Evolutionary conservation across 1,140 invertebrate genomes (phyloP), one percentile per base, ranked within the genome.

Genomic region (Zaprionus capensis): DNA sequence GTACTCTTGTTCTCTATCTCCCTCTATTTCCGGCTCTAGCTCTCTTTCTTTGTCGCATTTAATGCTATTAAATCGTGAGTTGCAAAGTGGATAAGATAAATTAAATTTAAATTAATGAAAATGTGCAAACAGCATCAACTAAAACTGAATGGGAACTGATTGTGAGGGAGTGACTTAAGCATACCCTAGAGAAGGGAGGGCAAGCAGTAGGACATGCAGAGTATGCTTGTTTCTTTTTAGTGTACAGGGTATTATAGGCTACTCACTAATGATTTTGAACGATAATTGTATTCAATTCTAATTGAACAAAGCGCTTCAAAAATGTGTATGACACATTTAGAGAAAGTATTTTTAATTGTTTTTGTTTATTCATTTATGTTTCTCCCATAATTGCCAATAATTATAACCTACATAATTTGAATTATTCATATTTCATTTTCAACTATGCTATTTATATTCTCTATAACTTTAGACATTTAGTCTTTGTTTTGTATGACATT

Each of bases 81-180:
- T 51, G 20, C 20, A 7, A 12, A 51, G 11, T 51, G 46, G 17
- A 22, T 24, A 51, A 51, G 20, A 14, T 51, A 24, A 51, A 51
- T 51, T 20, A 24, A 24, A 51, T 51, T 51, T 5, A 22, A 51
- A 51, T 51, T 51, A 51, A 51, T 24, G 46, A 51, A 51, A 24
- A 24, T 51, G 5, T 20, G 20, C 46, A 24, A 51, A 46, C 15
- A 41, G 5, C 38, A 15, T 41, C 12, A 46, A n/a, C 20, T 51
- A 5, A 51, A 12, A n/a, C 38, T 41, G 38, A n/a, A n/a, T 5
- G 12, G 6, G 38, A 14, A 41, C 15, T 1, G 46, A 49, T 20
- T 9, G 4, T 12, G 44, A 5, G 7, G 17, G 5, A 41, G 38
- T 41, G 17, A 49, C 17, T 49, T 9, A n/a, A 0, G 15, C 4